Base-by-base conservation (phyloP, 2,797 vertebrate species). In the Echiichthys vipera region DNA sequence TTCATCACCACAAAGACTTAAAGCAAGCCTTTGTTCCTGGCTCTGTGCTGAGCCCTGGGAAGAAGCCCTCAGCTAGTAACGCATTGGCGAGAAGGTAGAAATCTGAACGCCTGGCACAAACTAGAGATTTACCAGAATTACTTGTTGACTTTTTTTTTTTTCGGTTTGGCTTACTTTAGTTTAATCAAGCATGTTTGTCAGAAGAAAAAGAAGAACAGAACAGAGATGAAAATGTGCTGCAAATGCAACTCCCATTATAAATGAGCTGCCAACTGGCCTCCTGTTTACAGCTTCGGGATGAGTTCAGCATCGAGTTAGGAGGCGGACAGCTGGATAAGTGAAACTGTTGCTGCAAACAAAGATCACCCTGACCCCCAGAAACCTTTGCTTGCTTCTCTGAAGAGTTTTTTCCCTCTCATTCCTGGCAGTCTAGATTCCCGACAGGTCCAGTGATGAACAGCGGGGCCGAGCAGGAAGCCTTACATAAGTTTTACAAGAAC, bases 1-100 rank as follows among this genome's bases (percentile, higher is more conserved):
- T 90, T 83, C 74, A 80, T 85, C 84, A 57, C 68, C 70, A 54
- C 59, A 66, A 51, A 77, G 76, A 76, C 69, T 91, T 58, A 91
- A 86, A 85, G 86, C 39, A 17, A 37, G 67, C 49, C 80, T 89
- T 89, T 92, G 89, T 89, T 76, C 73, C 56, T 39, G 39, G 59
- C 51, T 80, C 70, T 61, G 49, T 45, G 39, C 59, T 53, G 18
- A 79, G 74, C 65, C 73, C 65, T 62, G 74, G 63, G 63, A n/a
- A 84, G 83, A 45, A 47, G 65, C 43, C 72, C 50, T 77, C 49
- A 58, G 68, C 65, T 37, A 65, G 79, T 18, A 59, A 67, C n/a
- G 55, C 47, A 34, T 0, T 74, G 79, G 78, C 20, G 5, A 34
- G 27, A 13, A 37, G 40, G 58, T 73, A 74, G 63, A 79, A 82